Evolutionary conservation across 2,888 invertebrate species (phyloP), one percentile per base, ranked within the genome.

Genomic region (Phasia obesa): DNA sequence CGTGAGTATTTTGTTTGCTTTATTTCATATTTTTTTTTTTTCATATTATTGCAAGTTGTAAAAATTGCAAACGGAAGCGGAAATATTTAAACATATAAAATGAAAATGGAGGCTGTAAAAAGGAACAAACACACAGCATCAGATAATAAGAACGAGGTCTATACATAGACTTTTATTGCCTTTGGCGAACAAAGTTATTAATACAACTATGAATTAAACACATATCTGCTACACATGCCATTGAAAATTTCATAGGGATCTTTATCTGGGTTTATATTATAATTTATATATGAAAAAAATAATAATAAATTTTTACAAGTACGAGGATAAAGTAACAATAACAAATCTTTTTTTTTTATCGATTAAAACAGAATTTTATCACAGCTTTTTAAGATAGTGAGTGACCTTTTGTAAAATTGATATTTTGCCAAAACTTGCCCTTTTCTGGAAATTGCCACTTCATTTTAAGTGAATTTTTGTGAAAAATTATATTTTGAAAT

Each of bases 31-130:
- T 44, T 27, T 51, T 76, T 25, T 0, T 53, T 65, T 21, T 59
- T 76, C 5, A 21, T 31, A 21, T 55, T 71, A n/a, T 57, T 21
- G 27, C 13, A 44, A 27, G 67, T 64, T 70, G 65, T 84, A 80
- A 82, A 82, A 80, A 82, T 84, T 81, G 74, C 65, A 77, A 84
- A 81, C 80, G 85, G 85, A 85, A 85, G 51, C 85, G 85, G 85
- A 85, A 82, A 71, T 76, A 83, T 79, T 79, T 79, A 75, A 79
- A 83, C 42, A 62, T 79, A 71, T 60, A 31, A 75, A 84, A 62
- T 42, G 25, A 60, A 62, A 53, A 49, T 44, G 51, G 44, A 76
- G 19, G 15, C 44, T 47, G 31, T n/a, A 21, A 42, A 53, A 9
- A 9, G 19, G 17, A 19, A 17, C 57, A 25, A 11, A 69, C 15